Evolutionary conservation across 2,888 invertebrate genomes (phyloP), one percentile per base, ranked within the genome.

Genomic region (Melanchra persicariae): DNA sequence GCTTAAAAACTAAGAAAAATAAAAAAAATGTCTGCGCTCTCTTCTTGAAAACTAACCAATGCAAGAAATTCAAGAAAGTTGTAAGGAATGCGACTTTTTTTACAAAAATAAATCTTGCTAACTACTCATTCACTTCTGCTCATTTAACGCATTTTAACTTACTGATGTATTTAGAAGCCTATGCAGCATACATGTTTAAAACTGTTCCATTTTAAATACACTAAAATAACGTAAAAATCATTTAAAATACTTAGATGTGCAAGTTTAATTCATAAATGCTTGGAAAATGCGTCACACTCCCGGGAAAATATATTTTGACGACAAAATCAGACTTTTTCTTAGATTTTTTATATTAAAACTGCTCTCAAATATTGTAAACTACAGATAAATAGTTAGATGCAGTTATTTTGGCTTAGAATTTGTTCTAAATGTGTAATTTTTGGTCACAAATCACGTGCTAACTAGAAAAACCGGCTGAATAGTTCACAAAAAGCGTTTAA

Each of bases 381-480:
- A 24, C 8, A 40, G 1, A n/a, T 8, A 57, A 55, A 45, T 30
- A 7, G 58, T 17, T 12, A 45, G 24, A 45, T 43, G 19, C 10
- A 49, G 26, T 55, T 43, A 40, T 58, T 54, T 22, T 10, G 12
- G 34, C 1, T 8, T 15, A 68, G 0, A 61, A 51, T 47, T 66
- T 9, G 17, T 40, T 47, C 40, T 3, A 43, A 45, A 70, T 54
- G 19, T 9, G n/a, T n/a, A 8, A 34, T 51, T 70, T 81, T 70
- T 34, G 17, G 57, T 60, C 55, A 57, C 19, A 82, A 64, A 69
- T 62, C 52, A 70, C 62, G 30, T 65, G 19, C 47, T 60, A 70
- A 70, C 34, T 9, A 54, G 34, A 61, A 68, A 83, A 83, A 70
- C 70, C 66, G 51, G 40, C 63, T 19, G 19, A 64, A 60, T 58